Evolutionary conservation across 2,888 invertebrate species (phyloP).

Genomic region (Mythimna ferrago): DNA sequence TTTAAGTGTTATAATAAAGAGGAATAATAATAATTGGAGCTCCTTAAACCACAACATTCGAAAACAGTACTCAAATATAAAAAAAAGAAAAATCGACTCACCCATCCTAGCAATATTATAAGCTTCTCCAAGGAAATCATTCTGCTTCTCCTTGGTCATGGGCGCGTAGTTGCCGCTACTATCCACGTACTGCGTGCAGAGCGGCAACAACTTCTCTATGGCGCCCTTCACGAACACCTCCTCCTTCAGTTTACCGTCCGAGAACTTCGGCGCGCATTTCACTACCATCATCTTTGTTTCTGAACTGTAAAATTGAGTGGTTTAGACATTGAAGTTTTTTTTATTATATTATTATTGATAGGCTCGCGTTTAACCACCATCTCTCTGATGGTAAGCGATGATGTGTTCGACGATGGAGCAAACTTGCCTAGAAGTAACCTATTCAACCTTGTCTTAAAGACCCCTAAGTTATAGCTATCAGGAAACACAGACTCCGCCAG

Average conservation of each 20-base stretch:
- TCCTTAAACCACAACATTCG: too few species aligned
- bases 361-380: too few species aligned
- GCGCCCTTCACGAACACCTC: slow-evolving; percentile 98
- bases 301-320: slow-evolving; percentile 90
- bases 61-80: neutral
- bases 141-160: slow-evolving; percentile 95
- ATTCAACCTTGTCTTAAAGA: too few species aligned
- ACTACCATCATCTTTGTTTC: slow-evolving; percentile 99
- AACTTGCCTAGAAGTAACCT: too few species aligned
- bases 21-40: too few species aligned
- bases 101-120: slow-evolving; percentile 97
- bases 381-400: too few species aligned
- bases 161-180: slow-evolving; percentile 93
- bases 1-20: too few species aligned
- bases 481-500: too few species aligned
- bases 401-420: too few species aligned
- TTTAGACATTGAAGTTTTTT: too few species aligned
- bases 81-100: slow-evolving; percentile 59
- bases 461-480: too few species aligned
- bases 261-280: slow-evolving; percentile 95
- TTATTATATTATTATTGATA: too few species aligned
- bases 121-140: slow-evolving; percentile 95
- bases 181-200: slow-evolving; percentile 95
- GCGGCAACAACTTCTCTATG: slow-evolving; percentile 96
- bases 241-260: slow-evolving; percentile 93